Evolutionary conservation across 1,140 invertebrate genomes (phyloP).

Genomic region (Maniola jurtina): DNA sequence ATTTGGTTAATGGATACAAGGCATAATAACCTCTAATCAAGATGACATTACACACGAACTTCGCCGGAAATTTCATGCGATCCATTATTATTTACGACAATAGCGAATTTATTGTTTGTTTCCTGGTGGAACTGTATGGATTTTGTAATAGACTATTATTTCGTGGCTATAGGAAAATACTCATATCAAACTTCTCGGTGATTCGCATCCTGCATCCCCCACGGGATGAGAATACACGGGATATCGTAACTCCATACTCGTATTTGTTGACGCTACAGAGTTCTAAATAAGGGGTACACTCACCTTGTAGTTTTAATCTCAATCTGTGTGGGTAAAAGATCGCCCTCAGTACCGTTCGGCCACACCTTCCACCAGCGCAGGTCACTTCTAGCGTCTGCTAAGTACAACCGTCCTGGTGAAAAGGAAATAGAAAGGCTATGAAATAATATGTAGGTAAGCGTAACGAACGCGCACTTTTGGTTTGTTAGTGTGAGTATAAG

Average conservation of each 20-base stretch:
- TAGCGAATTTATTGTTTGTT: not conserved
- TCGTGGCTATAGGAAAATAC: no score
- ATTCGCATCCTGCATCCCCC: no score
- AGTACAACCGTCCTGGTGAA: conserved; percentile 76
- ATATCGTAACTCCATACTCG: no score
- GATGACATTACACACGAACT: conserved; percentile 29
- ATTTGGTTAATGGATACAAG: conserved; percentile 29
- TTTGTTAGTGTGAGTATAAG: no score
- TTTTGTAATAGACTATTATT: not conserved
- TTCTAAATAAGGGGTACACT: conserved; percentile 6
- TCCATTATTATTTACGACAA: conserved; percentile 8
- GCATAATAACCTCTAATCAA: conserved; percentile 25
- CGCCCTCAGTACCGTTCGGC: conserved; percentile 75
- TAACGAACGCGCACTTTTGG: no score
- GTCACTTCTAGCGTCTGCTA: conserved; percentile 85
- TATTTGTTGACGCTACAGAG: no score
- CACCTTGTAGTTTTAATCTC: conserved; percentile 65
- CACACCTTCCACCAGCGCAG: conserved; percentile 82
- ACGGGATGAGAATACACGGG: no score
- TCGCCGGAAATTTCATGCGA: conserved; percentile 12
- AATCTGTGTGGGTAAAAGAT: conserved; percentile 54
- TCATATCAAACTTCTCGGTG: no score
- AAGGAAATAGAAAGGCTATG: not conserved
- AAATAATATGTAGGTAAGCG: no score
- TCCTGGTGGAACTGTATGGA: conserved; percentile 7